Percentiles rank a stretch among this genome's conserved stretches.
Evolutionary conservation across 2,888 invertebrate species (phyloP).

Genomic region (Octonoba sinensis): DNA sequence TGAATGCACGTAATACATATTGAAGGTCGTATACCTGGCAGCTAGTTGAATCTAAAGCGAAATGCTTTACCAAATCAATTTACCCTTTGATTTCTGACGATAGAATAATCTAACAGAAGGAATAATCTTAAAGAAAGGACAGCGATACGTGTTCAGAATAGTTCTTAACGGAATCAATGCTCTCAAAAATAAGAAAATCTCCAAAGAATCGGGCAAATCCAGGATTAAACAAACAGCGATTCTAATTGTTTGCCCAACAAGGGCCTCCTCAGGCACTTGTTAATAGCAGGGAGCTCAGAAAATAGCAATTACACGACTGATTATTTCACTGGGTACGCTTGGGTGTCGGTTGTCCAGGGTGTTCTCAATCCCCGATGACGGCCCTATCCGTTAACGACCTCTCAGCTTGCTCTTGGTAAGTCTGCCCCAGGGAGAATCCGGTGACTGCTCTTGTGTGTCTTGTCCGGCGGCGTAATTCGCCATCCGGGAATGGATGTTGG

Average conservation of each 20-base stretch:
- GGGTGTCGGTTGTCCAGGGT: slow-evolving; percentile 8
- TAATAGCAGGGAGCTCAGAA: slow-evolving; percentile 20
- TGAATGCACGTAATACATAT: too few relatives aligned
- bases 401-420: slow-evolving; percentile 19
- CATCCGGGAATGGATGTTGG: too few relatives aligned
- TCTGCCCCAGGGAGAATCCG: slow-evolving; percentile 22
- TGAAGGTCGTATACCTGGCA: too few relatives aligned
- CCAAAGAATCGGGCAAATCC: not conserved
- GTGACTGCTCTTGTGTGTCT: slow-evolving; percentile 14
- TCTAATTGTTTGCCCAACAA: too few relatives aligned
- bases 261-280: too few relatives aligned
- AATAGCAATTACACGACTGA: slow-evolving; percentile 30
- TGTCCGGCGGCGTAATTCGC: not conserved
- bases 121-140: too few relatives aligned
- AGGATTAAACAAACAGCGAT: slow-evolving; percentile 25
- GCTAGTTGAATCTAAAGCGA: too few relatives aligned
- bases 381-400: slow-evolving; percentile 47
- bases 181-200: not conserved
- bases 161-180: too few relatives aligned
- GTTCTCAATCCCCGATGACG: not conserved
- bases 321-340: slow-evolving; percentile 24
- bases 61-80: too few relatives aligned
- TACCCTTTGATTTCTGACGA: too few relatives aligned
- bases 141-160: too few relatives aligned
- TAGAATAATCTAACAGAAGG: too few relatives aligned